These are phyloP conservation scores for Anomalospiza imberbis DNA, from an alignment of 2,797 vertebrate species.

Conservation along the genomic window DNA sequence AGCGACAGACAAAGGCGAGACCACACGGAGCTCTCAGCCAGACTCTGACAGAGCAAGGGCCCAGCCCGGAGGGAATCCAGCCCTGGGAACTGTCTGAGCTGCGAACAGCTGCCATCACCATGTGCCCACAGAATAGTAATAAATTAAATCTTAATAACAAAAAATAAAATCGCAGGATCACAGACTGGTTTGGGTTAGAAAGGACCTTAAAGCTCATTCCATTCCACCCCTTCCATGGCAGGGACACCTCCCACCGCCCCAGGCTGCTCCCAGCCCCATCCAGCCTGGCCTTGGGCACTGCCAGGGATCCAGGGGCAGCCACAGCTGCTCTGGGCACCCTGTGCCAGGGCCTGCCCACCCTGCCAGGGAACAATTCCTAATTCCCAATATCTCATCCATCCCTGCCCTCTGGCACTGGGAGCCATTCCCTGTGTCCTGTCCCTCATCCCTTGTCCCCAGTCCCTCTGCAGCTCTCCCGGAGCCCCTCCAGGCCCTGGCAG, in stretches of 20 bases:
- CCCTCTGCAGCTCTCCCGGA: background rate
- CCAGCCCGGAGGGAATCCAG: background rate
- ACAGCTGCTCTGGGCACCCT: background rate
- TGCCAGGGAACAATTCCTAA: background rate
- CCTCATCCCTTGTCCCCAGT: background rate
- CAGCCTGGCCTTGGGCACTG: background rate
- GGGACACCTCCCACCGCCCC: background rate
- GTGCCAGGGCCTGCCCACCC: background rate
- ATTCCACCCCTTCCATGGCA: background rate
- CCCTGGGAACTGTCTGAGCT: background rate
- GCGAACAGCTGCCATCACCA: background rate
- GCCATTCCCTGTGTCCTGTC: background rate
- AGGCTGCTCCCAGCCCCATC: background rate
- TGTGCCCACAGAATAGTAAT: background rate
- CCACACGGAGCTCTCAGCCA: background rate
- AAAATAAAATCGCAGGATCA: background rate
- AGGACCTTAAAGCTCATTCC: accelerated
- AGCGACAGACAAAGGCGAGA: background rate
- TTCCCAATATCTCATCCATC: accelerated
- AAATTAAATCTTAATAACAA: background rate
- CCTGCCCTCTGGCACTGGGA: background rate
- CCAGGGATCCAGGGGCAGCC: background rate
- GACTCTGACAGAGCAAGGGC: background rate
- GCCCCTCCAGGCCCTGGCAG: background rate
- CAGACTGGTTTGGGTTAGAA: background rate